A percentile compares a stretch with the other conserved stretches of the same genome.
Conservation (phyloP, 2,888 invertebrate species). For the Steinernema scapterisci region DNA sequence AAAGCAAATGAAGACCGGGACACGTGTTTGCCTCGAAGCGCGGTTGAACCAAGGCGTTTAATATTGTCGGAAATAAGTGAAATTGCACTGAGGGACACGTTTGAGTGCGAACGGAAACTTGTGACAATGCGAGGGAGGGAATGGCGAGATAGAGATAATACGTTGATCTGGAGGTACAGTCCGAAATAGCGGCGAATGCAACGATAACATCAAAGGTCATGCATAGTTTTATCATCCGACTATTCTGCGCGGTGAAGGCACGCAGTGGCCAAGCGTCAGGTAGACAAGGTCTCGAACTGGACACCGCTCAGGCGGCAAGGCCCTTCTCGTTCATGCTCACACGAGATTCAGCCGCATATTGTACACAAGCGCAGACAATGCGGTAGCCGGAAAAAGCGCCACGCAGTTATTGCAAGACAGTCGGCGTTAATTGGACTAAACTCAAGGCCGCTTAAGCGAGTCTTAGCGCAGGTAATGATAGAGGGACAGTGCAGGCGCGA, state of each 20-base stretch:
- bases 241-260: background rate
- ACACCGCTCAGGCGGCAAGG: background rate
- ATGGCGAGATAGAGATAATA: constrained; percentile 21
- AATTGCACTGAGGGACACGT: background rate
- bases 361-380: background rate
- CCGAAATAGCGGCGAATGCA: constrained; percentile 25
- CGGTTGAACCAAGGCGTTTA: background rate
- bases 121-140: constrained; percentile 20
- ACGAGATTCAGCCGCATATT: background rate
- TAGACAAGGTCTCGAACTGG: background rate
- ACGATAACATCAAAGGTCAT: constrained; percentile 28
- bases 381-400: background rate
- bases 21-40: constrained; percentile 24
- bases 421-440: constrained; percentile 27
- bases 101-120: background rate
- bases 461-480: background rate
- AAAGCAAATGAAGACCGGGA: constrained; percentile 5
- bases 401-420: background rate
- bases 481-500: background rate
- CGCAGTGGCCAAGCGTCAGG: constrained; percentile 8
- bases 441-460: constrained; percentile 27
- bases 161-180: constrained; percentile 25
- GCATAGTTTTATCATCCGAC: constrained; percentile 27
- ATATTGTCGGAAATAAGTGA: background rate
- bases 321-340: background rate